A percentile compares a stretch with the other conserved stretches of the same genome.
Evolutionary conservation across 1,140 invertebrate genomes (phyloP).

Genomic region (Atta cephalotes): DNA sequence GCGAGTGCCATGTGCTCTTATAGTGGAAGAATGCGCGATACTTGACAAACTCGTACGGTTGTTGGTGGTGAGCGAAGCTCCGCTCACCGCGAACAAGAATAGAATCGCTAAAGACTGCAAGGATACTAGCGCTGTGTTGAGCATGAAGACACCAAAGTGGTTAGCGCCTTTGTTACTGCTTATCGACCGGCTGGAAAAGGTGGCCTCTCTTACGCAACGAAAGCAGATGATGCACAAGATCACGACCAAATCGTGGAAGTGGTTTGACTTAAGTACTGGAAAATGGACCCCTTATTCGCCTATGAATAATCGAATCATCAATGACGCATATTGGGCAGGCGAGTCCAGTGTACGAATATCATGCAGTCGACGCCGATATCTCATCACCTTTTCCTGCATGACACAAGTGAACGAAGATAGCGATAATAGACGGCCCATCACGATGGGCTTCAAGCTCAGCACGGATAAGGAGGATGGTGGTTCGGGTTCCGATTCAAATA

Average conservation of each 20-base stretch:
- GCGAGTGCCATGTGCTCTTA: conserved; percentile 89
- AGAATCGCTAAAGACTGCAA: conserved; percentile 79
- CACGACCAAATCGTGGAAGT: conserved; percentile 91
- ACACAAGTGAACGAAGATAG: conserved; percentile 94
- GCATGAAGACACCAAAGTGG: conserved; percentile 91
- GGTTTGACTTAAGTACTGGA: conserved; percentile 94
- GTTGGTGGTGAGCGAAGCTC: conserved; percentile 84
- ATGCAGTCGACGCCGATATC: conserved; percentile 92
- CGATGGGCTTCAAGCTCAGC: conserved; percentile 88
- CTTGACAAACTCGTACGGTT: conserved; percentile 88
- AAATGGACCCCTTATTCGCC: conserved; percentile 93
- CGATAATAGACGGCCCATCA: conserved; percentile 93
- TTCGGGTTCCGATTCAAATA: conserved; percentile 81
- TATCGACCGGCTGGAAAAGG: conserved; percentile 94
- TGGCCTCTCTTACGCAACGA: conserved; percentile 90
- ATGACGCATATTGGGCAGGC: conserved; percentile 93
- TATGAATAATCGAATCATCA: conserved; percentile 93
- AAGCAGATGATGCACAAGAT: conserved; percentile 91
- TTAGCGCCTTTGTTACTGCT: conserved; percentile 92
- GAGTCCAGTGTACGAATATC: conserved; percentile 91
- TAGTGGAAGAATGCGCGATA: conserved; percentile 86
- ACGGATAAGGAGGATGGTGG: conserved; percentile 80
- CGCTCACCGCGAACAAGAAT: conserved; percentile 81
- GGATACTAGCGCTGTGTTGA: conserved; percentile 69
- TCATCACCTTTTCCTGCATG: conserved; percentile 94